A percentile compares a stretch with the other conserved stretches of the same genome.
Conservation (phyloP, 2,797 vertebrate genomes). For the Vultur gryphus region DNA sequence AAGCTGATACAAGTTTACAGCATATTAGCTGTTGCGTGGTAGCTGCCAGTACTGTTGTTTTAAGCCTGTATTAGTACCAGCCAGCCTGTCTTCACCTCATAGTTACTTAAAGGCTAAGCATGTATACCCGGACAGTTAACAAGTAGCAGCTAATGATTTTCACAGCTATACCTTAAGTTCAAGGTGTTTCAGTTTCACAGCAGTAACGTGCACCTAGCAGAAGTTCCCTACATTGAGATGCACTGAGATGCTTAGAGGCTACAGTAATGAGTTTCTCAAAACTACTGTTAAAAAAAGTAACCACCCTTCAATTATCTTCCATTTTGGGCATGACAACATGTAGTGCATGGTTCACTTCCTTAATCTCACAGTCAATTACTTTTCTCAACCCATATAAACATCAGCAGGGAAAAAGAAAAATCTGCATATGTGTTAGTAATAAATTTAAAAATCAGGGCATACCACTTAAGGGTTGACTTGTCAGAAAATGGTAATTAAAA, state of each 20-base stretch:
- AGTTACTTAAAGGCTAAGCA: neutral
- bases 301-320: neutral
- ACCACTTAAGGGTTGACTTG: slow-evolving; percentile 33
- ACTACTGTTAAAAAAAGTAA: neutral
- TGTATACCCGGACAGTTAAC: neutral
- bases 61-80: neutral
- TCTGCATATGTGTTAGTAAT: neutral
- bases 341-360: neutral
- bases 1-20: neutral
- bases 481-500: slow-evolving; percentile 56
- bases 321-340: neutral
- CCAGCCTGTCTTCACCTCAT: neutral
- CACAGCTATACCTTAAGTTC: neutral
- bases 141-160: neutral
- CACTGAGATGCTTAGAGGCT: neutral
- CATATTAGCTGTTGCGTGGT: neutral
- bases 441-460: slow-evolving; percentile 39
- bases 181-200: neutral
- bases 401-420: neutral
- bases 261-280: neutral
- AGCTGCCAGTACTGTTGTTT: neutral
- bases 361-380: neutral
- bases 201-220: neutral
- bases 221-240: neutral
- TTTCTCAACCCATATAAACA: neutral